Conservation (phyloP, 2,113 vertebrate species). For the Gnathonemus longibarbis region DNA sequence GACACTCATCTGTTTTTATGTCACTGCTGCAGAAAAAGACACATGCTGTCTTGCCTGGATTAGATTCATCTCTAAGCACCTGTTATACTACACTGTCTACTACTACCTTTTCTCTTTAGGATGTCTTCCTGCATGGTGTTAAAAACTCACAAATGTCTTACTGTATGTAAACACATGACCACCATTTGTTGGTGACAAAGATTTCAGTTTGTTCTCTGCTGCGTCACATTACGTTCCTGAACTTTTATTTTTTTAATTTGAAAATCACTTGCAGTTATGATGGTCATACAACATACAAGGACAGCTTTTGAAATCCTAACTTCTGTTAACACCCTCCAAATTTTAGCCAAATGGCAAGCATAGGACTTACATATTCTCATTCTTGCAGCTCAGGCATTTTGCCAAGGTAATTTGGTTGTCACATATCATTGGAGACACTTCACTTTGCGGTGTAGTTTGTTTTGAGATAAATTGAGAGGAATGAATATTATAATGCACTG, state of each 20-base stretch:
- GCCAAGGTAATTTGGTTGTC: not conserved
- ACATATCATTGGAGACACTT: not conserved
- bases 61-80: not conserved
- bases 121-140: not conserved
- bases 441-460: not conserved
- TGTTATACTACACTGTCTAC: not conserved
- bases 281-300: not conserved
- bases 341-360: not conserved
- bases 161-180: no score
- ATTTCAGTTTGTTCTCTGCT: not conserved
- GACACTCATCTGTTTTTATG: not conserved
- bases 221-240: not conserved
- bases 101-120: not conserved
- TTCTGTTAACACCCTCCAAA: not conserved
- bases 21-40: not conserved
- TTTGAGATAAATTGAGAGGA: conserved; percentile 5
- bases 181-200: not conserved
- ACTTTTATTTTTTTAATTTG: not conserved
- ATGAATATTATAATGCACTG: not conserved
- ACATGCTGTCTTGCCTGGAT: not conserved
- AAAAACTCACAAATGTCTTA: not conserved
- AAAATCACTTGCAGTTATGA: not conserved
- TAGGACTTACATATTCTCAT: not conserved
- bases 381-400: not conserved
- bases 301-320: not conserved